Percentiles rank a stretch among this genome's conserved stretches.
phyloP scores from a whole-genome alignment of 2,888 invertebrate genomes.

The Hirtodrosophila confusa region DNA sequence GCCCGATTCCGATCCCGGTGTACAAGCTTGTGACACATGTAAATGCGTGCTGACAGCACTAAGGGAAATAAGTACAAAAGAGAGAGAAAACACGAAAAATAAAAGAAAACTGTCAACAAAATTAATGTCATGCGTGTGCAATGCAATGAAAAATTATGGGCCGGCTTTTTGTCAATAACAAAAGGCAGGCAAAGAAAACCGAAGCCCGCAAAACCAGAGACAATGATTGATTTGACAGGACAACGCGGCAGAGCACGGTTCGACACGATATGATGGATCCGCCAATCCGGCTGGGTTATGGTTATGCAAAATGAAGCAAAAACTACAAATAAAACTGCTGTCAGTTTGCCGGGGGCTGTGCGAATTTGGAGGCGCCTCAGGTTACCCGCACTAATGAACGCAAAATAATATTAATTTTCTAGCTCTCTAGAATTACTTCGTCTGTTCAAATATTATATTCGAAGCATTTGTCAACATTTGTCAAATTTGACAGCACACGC shows the following conservation, averaged over 20 bases:
- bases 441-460: slow-evolving; percentile 61
- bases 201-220: slow-evolving; percentile 54
- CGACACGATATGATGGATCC: slow-evolving; percentile 34
- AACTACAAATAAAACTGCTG: slow-evolving; percentile 32
- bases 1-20: slow-evolving; percentile 11
- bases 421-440: slow-evolving; percentile 17
- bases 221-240: slow-evolving; percentile 83
- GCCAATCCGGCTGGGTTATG: slow-evolving; percentile 20
- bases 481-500: slow-evolving; percentile 80
- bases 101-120: slow-evolving; percentile 83
- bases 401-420: slow-evolving; percentile 72
- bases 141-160: slow-evolving; percentile 83
- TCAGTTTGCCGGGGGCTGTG: slow-evolving; percentile 21
- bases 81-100: slow-evolving; percentile 52
- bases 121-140: slow-evolving; percentile 82
- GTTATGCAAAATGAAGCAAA: slow-evolving; percentile 23
- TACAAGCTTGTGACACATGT: slow-evolving; percentile 67
- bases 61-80: slow-evolving; percentile 59
- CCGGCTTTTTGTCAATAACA: slow-evolving; percentile 82
- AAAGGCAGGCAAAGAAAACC: slow-evolving; percentile 51
- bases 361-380: slow-evolving; percentile 47
- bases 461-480: slow-evolving; percentile 83
- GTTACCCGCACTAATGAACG: slow-evolving; percentile 77
- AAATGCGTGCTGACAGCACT: slow-evolving; percentile 78
- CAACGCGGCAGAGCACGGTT: slow-evolving; percentile 46